A percentile compares a stretch with the other conserved stretches of the same genome.
Evolutionary conservation across 2,113 vertebrate genomes (phyloP).

Genomic region (Caloenas nicobarica): DNA sequence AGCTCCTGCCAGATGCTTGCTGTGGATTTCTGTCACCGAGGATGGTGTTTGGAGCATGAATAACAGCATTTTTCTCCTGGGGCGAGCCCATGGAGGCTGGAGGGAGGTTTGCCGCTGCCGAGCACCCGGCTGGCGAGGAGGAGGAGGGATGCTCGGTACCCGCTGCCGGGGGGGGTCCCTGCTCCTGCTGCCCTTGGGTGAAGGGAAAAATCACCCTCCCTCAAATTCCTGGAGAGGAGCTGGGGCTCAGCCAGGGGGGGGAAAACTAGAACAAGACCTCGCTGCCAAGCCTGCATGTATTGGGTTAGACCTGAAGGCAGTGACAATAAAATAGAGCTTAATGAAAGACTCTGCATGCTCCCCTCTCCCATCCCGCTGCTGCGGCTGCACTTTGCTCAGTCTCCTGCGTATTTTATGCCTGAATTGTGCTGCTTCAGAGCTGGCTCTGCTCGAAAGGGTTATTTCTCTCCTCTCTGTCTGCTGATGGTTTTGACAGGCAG

Average conservation of each 20-base stretch:
- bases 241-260: neutral
- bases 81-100: neutral
- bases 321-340: neutral
- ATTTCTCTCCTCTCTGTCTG: neutral
- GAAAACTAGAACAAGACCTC: neutral
- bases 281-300: neutral
- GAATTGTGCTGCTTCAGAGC: neutral
- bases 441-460: neutral
- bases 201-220: neutral
- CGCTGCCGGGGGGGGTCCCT: rapidly evolving
- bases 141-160: neutral
- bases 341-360: rapidly evolving
- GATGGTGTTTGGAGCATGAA: neutral
- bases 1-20: neutral
- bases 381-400: rapidly evolving
- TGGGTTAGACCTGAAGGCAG: neutral
- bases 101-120: neutral
- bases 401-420: neutral
- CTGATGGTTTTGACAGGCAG: neutral
- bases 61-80: neutral
- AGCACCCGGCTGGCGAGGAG: neutral
- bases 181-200: rapidly evolving
- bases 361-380: neutral
- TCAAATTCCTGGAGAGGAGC: neutral
- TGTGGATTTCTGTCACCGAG: neutral